Percentiles rank a stretch among this genome's conserved stretches.
Conservation (phyloP, 2,888 invertebrate species). For the Lycophotia porphyrea region DNA sequence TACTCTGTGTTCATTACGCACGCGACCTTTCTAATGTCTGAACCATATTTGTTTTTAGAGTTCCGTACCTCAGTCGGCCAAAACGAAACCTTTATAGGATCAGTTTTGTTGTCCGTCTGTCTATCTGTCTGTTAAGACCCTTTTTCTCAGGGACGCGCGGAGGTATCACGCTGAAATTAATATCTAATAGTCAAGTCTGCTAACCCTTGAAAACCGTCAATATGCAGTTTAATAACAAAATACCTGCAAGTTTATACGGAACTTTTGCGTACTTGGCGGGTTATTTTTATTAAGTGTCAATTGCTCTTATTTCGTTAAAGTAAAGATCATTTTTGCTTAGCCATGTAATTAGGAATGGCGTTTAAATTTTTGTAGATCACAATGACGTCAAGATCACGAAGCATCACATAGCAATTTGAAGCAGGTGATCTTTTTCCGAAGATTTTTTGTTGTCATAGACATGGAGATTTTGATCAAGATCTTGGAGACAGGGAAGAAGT, state of each 20-base stretch:
- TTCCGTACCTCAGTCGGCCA: too few species aligned
- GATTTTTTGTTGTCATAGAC: constrained; percentile 42
- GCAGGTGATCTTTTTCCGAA: constrained; percentile 71
- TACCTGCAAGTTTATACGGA: too few species aligned
- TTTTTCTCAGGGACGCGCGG: too few species aligned
- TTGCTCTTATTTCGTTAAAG: constrained; percentile 28
- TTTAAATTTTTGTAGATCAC: constrained; percentile 47
- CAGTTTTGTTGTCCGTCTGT: too few species aligned
- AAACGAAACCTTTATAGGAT: too few species aligned
- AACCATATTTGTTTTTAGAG: constrained; percentile 51
- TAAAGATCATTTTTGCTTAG: constrained; percentile 44
- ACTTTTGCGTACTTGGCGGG: too few species aligned
- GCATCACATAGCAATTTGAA: constrained; percentile 74
- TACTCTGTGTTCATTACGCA: constrained; percentile 71
- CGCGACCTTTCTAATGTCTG: constrained; percentile 78
- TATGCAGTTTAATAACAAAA: too few species aligned
- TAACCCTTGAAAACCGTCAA: too few species aligned
- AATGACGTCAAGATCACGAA: constrained; percentile 74
- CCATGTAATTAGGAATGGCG: constrained; percentile 27
- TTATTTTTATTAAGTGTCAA: constrained; percentile 10
- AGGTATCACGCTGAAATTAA: too few species aligned
- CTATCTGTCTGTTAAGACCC: too few species aligned
- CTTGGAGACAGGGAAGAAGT: constrained; percentile 34
- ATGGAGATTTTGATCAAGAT: constrained; percentile 57
- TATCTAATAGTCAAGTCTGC: too few species aligned